phyloP scores from a whole-genome alignment of 2,113 vertebrate species.

The Nyctereutes procyonoides region DNA sequence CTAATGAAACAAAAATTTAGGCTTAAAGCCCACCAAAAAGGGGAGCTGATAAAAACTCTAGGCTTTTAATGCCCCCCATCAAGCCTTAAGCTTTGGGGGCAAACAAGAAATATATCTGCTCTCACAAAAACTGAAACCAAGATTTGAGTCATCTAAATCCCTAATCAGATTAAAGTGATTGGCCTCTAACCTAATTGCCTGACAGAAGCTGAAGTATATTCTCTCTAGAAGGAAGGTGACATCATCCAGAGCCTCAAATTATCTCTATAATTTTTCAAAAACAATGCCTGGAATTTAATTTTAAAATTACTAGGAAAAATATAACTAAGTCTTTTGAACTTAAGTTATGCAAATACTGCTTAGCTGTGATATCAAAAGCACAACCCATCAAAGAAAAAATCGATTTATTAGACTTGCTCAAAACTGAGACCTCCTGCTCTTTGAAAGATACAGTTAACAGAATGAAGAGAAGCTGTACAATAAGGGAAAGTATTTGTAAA shows the following conservation, averaged over 20 bases:
- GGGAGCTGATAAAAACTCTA: background rate
- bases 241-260: background rate
- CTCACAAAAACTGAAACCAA: background rate
- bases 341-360: constrained; percentile 22
- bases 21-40: background rate
- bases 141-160: background rate
- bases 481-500: background rate
- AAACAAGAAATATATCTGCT: constrained; percentile 49
- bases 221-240: constrained; percentile 24
- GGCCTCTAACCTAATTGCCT: constrained; percentile 50
- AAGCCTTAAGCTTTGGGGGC: background rate
- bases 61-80: background rate
- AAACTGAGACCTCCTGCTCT: constrained; percentile 47
- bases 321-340: constrained; percentile 1
- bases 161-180: constrained; percentile 51
- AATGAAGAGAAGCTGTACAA: constrained; percentile 5
- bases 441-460: constrained; percentile 28
- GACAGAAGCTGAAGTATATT: constrained; percentile 13
- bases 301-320: background rate
- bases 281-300: constrained; percentile 42
- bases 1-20: background rate
- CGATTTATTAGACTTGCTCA: background rate
- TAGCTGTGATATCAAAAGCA: background rate
- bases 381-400: background rate
- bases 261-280: constrained; percentile 4